A percentile compares a stretch with the other conserved stretches of the same genome.
These are phyloP conservation scores for Chaetodon auriga DNA, from an alignment of 2,113 vertebrate genomes.

Conservation along the genomic window DNA sequence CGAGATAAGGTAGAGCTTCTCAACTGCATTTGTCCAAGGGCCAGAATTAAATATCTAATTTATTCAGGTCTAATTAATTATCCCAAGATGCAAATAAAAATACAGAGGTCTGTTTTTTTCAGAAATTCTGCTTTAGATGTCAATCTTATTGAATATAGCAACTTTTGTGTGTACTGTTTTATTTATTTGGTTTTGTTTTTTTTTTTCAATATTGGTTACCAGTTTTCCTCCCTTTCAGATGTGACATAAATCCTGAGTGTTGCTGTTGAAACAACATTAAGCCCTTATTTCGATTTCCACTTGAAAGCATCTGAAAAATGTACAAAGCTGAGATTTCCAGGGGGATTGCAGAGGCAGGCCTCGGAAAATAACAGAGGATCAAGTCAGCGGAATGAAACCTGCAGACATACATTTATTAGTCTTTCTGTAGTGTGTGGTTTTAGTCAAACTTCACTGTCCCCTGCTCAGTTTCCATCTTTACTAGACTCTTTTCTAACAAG, in stretches of 20 bases:
- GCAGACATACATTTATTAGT: slow-evolving; percentile 9
- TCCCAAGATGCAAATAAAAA: too few species aligned
- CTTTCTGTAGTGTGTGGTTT: not conserved
- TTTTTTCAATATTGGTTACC: not conserved
- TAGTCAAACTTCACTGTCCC: not conserved
- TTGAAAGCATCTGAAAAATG: slow-evolving; percentile 51
- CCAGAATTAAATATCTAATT: too few species aligned
- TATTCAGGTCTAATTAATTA: too few species aligned
- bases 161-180: not conserved
- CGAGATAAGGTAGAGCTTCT: too few species aligned
- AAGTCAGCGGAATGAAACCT: slow-evolving; percentile 33
- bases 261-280: slow-evolving; percentile 6
- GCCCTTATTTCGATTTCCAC: slow-evolving; percentile 37
- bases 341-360: slow-evolving; percentile 4
- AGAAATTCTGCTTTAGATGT: not conserved
- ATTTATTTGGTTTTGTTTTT: too few species aligned
- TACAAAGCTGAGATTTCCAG: slow-evolving; percentile 46
- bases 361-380: slow-evolving; percentile 38
- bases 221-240: slow-evolving; percentile 1
- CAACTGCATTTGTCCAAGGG: too few species aligned
- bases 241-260: slow-evolving; percentile 1
- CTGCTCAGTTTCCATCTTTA: slow-evolving; percentile 4
- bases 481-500: not conserved
- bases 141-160: not conserved
- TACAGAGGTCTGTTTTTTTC: too few species aligned